These are phyloP conservation scores for cat (Felis catus) DNA, from an alignment of 2,113 vertebrate genomes.

Conservation along the genomic window DNA sequence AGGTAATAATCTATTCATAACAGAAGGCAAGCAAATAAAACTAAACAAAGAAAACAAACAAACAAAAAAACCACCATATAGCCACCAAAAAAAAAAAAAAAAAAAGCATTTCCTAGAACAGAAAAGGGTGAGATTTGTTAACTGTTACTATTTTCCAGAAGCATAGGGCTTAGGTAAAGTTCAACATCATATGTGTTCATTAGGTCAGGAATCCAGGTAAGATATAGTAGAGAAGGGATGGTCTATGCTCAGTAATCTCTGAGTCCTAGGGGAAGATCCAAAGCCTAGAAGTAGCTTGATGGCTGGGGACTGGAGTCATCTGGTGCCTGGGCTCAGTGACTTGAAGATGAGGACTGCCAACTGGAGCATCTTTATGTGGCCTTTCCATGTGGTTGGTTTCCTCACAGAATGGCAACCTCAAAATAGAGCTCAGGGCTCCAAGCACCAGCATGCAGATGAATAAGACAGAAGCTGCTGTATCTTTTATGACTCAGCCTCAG, in stretches of 20 bases:
- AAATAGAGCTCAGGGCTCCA: neutral
- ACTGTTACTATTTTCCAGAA: neutral
- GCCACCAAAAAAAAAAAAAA: neutral
- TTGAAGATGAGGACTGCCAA: neutral
- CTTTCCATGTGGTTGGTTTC: neutral
- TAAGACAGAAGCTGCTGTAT: neutral
- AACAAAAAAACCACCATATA: neutral
- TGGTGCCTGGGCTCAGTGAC: neutral
- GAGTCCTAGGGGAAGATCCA: neutral
- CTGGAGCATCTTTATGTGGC: neutral
- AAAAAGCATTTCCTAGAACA: neutral
- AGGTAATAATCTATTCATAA: neutral
- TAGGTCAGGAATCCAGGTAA: neutral
- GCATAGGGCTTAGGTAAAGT: neutral
- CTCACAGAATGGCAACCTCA: neutral
- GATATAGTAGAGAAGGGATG: neutral
- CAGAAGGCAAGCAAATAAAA: neutral
- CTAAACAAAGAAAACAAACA: neutral
- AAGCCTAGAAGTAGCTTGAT: neutral
- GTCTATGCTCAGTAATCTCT: neutral
- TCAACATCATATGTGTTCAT: neutral
- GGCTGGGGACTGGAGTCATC: neutral
- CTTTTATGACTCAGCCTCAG: neutral
- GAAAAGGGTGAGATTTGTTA: neutral
- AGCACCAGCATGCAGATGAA: neutral